Evolutionary conservation across 1,140 invertebrate genomes (phyloP).

Genomic region (Ceratina australensis): DNA sequence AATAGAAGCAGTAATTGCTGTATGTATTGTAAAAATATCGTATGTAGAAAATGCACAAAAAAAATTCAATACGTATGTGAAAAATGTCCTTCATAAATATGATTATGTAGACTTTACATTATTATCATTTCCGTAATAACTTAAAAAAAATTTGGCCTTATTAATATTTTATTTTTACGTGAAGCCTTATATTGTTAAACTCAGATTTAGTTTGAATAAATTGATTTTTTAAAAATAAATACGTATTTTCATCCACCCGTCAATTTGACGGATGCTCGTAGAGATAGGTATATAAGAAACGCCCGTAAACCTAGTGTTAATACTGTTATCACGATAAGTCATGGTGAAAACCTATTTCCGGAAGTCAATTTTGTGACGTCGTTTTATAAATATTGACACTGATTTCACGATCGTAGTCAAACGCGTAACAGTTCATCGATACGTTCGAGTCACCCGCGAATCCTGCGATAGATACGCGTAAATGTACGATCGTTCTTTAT

Average conservation of each 20-base stretch:
- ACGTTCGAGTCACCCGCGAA: too few relatives aligned
- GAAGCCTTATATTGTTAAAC: not conserved
- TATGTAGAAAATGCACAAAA: constrained; percentile 38
- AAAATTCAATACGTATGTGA: constrained; percentile 36
- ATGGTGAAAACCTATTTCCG: too few relatives aligned
- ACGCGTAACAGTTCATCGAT: too few relatives aligned
- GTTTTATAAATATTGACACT: too few relatives aligned
- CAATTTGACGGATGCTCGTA: not conserved
- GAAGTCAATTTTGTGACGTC: too few relatives aligned
- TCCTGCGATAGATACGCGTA: too few relatives aligned
- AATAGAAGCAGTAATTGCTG: constrained; percentile 42
- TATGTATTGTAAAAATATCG: constrained; percentile 37
- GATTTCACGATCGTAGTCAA: too few relatives aligned
- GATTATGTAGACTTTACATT: not conserved
- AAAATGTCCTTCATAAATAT: constrained; percentile 42
- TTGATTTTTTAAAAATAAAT: not conserved
- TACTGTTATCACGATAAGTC: too few relatives aligned
- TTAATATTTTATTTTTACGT: not conserved
- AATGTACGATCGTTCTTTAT: too few relatives aligned
- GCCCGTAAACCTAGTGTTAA: not conserved
- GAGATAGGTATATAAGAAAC: constrained; percentile 4
- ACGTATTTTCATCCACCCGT: not conserved
- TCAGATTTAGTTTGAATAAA: not conserved
- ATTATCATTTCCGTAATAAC: too few relatives aligned
- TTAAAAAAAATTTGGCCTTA: not conserved